Evolutionary conservation across 2,797 vertebrate species (phyloP), one percentile per base, ranked within the genome.

Genomic region (Bufotes viridis): DNA sequence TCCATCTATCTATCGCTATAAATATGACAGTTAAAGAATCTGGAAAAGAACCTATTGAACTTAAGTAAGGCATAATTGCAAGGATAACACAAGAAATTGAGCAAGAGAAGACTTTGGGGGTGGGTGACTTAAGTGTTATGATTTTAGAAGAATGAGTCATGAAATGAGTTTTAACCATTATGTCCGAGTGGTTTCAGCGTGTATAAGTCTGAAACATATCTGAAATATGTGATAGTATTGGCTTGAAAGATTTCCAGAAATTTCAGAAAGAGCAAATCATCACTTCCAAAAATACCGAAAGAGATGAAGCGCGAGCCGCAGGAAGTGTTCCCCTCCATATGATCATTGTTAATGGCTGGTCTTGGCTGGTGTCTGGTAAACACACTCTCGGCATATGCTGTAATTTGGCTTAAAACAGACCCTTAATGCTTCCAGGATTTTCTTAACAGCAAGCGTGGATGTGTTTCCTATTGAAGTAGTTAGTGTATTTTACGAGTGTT

Each of bases 401-500:
- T 26, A 89, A 58, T 80, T 90, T 88, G 29, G 82, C 0, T 1
- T 72, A 87, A 24, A 2, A 82, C 5, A 12, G 88, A 10, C 57
- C 2, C 7, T 17, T 7, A 51, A n/a, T 88, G 81, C 88, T 88
- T 87, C 63, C 81, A 88, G 29, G 83, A 74, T 0, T 84, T 70
- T 82, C 58, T 26, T 70, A 11, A 78, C 22, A 90, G 42, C 51
- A 80, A 86, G 1, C 24, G 63, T 0, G 78, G 53, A 55, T 86
- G 5, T 86, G 72, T 89, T 81, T 82, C 61, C 63, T 65, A 86
- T 85, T 89, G 84, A 88, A 89, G 88, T 82, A 89, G 67, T 78
- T 78, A 89, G 70, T 86, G 79, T 82, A 89, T 89, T 86, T 69
- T 78, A 82, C 42, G 88, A 84, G 88, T 86, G 88, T 69, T 89